Conservation (phyloP, 64 coral and sea anemone genomes). For the Exaiptasia diaphana region DNA sequence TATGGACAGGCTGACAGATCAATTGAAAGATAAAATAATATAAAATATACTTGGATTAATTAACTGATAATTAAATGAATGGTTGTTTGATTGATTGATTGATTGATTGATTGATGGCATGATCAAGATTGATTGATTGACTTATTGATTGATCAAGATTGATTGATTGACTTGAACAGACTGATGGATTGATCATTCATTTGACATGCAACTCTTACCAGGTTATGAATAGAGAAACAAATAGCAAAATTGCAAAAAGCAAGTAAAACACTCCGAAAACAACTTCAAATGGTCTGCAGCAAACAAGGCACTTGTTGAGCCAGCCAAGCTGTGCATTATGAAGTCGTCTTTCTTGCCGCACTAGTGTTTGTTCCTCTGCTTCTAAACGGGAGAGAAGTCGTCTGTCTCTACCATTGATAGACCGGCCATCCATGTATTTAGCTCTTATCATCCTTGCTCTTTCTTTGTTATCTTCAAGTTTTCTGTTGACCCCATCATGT, state of each 20-base stretch:
- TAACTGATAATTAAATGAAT: too few species aligned
- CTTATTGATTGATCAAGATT: neutral
- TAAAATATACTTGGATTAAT: neutral
- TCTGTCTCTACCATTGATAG: constrained; percentile 62
- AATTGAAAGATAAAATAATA: neutral
- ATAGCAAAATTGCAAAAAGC: constrained; percentile 74
- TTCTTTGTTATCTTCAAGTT: constrained; percentile 53
- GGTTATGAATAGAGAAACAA: constrained; percentile 81
- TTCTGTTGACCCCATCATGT: constrained; percentile 35
- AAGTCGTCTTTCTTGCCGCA: constrained; percentile 61
- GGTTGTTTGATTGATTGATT: neutral
- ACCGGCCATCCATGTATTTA: constrained; percentile 56
- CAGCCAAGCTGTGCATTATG: constrained; percentile 63
- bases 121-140: neutral
- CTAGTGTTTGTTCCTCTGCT: constrained; percentile 60
- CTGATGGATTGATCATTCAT: neutral
- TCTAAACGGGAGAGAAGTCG: constrained; percentile 59
- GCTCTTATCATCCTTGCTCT: constrained; percentile 74
- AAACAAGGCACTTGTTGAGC: constrained; percentile 76
- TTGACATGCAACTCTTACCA: constrained; percentile 36
- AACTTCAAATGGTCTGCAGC: constrained; percentile 88
- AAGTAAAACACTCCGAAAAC: constrained; percentile 78
- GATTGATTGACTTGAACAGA: neutral
- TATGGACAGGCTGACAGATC: too few species aligned
- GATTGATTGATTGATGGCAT: neutral